phyloP scores from a whole-genome alignment of 2,113 vertebrate species.

The Lamprologus speciosus region DNA sequence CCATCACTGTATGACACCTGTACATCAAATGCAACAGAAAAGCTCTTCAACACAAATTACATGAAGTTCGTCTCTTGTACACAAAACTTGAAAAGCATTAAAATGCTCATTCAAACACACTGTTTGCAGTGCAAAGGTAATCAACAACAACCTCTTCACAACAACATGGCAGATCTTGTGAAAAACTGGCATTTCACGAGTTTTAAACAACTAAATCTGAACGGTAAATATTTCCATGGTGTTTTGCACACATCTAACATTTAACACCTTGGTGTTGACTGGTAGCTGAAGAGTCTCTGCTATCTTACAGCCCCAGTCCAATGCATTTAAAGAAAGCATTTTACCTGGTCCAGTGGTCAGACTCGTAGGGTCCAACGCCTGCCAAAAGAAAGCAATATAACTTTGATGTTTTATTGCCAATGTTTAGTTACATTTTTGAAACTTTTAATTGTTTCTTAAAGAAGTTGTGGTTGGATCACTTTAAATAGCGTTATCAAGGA shows the following conservation, averaged over 20 bases:
- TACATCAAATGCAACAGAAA: not conserved
- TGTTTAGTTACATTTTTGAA: too few species aligned
- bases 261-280: fast-evolving
- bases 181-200: not conserved
- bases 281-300: not conserved
- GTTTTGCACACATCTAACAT: not conserved
- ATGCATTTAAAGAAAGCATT: not conserved
- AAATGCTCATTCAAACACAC: not conserved
- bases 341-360: not conserved
- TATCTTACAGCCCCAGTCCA: not conserved
- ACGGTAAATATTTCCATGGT: not conserved
- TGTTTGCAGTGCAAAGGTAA: not conserved
- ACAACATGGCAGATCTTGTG: fast-evolving
- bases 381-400: fast-evolving
- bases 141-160: not conserved
- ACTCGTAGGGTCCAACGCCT: fast-evolving
- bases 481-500: not conserved
- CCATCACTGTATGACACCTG: not conserved
- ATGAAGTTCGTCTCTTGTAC: fast-evolving
- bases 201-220: not conserved
- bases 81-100: not conserved
- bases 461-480: not conserved
- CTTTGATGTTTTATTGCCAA: too few species aligned
- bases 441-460: too few species aligned
- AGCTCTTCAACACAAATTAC: not conserved